phyloP scores from a whole-genome alignment of 2,797 vertebrate species.

The Molossus alvarezi region DNA sequence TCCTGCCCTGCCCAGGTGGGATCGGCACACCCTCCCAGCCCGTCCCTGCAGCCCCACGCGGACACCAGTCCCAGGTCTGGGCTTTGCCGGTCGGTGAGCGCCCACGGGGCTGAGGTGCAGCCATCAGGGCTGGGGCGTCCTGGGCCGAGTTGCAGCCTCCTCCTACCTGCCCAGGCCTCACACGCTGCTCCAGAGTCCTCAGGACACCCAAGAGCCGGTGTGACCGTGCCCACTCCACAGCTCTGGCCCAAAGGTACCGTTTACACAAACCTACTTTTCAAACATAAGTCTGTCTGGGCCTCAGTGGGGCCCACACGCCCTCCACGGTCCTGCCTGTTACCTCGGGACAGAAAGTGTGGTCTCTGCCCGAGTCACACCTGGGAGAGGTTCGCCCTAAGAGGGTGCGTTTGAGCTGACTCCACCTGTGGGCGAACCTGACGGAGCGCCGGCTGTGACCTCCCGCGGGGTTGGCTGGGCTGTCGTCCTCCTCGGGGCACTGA shows the following conservation, averaged over 20 bases:
- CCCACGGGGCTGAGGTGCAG: too few species aligned
- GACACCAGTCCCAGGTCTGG: too few species aligned
- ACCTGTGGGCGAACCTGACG: neutral
- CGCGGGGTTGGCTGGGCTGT: neutral
- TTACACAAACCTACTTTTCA: neutral
- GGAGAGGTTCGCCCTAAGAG: neutral
- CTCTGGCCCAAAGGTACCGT: neutral
- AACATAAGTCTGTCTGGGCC: neutral
- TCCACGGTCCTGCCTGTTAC: fast-evolving
- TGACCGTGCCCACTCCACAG: neutral
- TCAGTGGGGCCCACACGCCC: fast-evolving
- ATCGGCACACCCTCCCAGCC: too few species aligned
- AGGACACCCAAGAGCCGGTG: neutral
- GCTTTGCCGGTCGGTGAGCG: too few species aligned
- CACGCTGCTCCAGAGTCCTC: fast-evolving
- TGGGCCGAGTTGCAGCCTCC: too few species aligned
- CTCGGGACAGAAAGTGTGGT: neutral
- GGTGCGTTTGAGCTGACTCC: neutral
- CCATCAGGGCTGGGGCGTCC: too few species aligned
- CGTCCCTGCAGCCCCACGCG: too few species aligned
- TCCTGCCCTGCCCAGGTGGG: too few species aligned
- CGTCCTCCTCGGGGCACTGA: neutral
- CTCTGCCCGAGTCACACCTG: neutral
- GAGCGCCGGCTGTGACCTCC: neutral
- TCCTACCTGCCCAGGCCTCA: too few species aligned